Base-by-base conservation (phyloP, 2,888 invertebrate species). In the Clanis bilineata region DNA sequence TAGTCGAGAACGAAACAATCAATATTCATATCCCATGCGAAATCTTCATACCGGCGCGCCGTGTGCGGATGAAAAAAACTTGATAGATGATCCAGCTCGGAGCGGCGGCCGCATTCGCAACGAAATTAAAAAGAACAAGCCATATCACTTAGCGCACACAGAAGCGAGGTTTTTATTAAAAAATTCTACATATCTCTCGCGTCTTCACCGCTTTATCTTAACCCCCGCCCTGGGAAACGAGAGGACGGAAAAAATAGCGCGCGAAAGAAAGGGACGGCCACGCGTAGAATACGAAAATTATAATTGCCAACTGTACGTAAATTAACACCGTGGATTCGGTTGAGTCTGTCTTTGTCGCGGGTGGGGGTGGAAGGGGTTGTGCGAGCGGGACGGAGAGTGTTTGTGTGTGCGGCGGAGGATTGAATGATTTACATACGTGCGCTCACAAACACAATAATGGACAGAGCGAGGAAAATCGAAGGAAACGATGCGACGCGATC, bases 91-190 rank as follows among this genome's bases (percentile, higher is more conserved):
- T 90, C 82, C 80, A 76, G 51, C 77, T 70, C 79, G 77, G 76
- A 80, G 78, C 79, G 77, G 76, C 80, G 78, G 77, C 72, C 78
- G 82, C 86, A 83, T 82, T 84, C 87, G 78, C 83, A 87, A 90
- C 90, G 85, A 90, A 92, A 92, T 91, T 91, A 91, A 92, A 91
- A 92, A 90, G 90, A 91, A 90, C 90, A 90, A 88, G 90, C 82
- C 90, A 90, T 90, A 92, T 91, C 91, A 92, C 90, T 91, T 91
- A 91, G 90, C 85, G 90, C 90, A 90, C 91, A 90, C 90, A 86
- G 87, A 83, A 81, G 85, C 89, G 87, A 75, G 82, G 85, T 85
- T 90, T 86, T 90, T 90, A 88, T 88, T 89, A 87, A 90, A 90
- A 90, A 90, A 86, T 86, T 88, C 91, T 90, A 91, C 91, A 92